Conservation (phyloP, 2,113 vertebrate species). For the Oophaga pumilio region DNA sequence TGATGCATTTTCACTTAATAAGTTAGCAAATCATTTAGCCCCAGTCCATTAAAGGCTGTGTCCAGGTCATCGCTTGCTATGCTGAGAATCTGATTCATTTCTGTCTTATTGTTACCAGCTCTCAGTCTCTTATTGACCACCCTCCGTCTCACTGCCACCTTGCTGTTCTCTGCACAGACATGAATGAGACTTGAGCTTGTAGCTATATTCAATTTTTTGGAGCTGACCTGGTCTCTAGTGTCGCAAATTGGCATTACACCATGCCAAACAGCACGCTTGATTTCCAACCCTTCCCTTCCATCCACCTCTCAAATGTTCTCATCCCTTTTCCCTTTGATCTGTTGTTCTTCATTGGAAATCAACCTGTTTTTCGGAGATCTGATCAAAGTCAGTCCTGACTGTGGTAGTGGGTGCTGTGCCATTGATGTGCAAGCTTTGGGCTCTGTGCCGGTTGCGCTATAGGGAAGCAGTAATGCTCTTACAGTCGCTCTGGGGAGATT, state of each 20-base stretch:
- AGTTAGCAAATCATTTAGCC: conserved; percentile 9
- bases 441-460: not conserved
- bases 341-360: conserved; percentile 60
- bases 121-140: not conserved
- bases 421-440: conserved; percentile 2
- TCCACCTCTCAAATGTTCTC: conserved; percentile 8
- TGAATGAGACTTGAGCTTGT: not conserved
- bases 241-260: conserved; percentile 28
- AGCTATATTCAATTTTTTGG: not conserved
- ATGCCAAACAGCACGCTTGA: not conserved
- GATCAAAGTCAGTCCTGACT: not conserved
- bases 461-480: conserved; percentile 31
- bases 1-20: not conserved
- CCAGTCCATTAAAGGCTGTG: not conserved
- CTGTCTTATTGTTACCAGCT: not conserved
- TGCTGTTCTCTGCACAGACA: not conserved
- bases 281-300: not conserved
- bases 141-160: not conserved
- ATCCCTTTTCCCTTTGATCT: conserved; percentile 65
- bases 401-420: not conserved
- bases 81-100: not conserved
- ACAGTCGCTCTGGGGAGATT: conserved; percentile 42
- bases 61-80: not conserved
- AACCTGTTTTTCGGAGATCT: conserved; percentile 36
- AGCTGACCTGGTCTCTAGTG: conserved; percentile 19